These are phyloP conservation scores for Camponotus floridanus DNA, from an alignment of 1,140 invertebrate genomes.

Conservation along the genomic window DNA sequence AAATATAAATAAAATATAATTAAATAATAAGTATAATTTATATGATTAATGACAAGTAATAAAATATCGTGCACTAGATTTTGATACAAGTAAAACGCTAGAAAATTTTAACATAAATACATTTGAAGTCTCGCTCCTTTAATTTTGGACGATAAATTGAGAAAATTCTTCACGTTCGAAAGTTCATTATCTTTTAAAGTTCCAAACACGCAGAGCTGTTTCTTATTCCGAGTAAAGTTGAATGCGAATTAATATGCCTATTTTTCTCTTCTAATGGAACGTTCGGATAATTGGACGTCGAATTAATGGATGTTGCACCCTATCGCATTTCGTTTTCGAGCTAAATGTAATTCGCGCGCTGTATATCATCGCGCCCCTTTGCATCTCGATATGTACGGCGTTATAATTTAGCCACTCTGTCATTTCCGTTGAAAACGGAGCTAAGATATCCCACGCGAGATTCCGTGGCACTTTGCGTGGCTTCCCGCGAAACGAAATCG, in stretches of 20 bases:
- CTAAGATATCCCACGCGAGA: conserved; percentile 20
- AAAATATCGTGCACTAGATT: neutral
- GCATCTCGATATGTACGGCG: neutral
- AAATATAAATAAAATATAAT: neutral
- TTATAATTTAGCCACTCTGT: conserved; percentile 8
- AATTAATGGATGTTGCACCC: conserved; percentile 11
- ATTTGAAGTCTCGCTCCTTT: neutral
- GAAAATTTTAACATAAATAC: neutral
- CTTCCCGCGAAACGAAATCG: conserved; percentile 63
- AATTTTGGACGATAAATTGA: neutral
- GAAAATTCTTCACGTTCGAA: neutral
- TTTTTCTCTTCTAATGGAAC: conserved; percentile 10
- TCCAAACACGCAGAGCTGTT: neutral
- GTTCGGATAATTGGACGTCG: conserved; percentile 31
- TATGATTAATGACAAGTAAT: neutral
- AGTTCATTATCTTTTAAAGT: neutral
- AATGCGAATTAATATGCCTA: neutral
- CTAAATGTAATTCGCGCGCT: conserved; percentile 13
- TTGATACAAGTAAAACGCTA: neutral
- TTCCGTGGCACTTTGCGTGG: conserved; percentile 15
- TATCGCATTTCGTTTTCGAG: conserved; percentile 26
- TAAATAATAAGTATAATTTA: neutral
- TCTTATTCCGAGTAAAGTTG: conserved; percentile 8
- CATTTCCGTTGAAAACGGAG: conserved; percentile 42
- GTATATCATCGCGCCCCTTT: neutral